Evolutionary conservation across 2,888 invertebrate species (phyloP), one percentile per base, ranked within the genome.

Genomic region (Lymantria monacha): DNA sequence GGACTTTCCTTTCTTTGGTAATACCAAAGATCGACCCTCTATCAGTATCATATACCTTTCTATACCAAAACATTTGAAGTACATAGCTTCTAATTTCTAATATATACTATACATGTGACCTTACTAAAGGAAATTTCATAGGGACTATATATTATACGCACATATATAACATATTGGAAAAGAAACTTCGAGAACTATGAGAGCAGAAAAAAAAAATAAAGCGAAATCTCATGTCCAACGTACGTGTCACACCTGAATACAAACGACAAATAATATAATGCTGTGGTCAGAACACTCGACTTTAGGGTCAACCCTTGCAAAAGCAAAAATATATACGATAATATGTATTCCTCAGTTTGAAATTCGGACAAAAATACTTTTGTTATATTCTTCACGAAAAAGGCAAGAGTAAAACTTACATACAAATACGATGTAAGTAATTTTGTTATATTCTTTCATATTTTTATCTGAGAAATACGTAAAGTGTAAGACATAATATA

Each of bases 161-260:
- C 45, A 49, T 51, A 56, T 22, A 53, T 48, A 53, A 63, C 59
- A 54, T 51, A 58, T 55, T 55, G 46, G 57, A 50, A 50, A 53
- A 53, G 55, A 59, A 69, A 69, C 49, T 59, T 59, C 48, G 49
- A 51, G 56, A 66, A 63, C 61, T 68, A 60, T 58, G 62, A 59
- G 49, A 40, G 53, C 46, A 52, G 64, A 66, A 57, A 57, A 59
- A 76, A 73, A 63, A 65, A 69, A 69, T 61, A 69, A 75, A 80
- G 78, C 77, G 72, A 71, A 78, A 71, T 76, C 71, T 72, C 76
- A 53, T 83, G 79, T 81, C 79, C 74, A 57, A 63, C 66, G 65
- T 70, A 73, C 80, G 76, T 72, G 73, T 64, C 72, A 70, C 69
- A 70, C 59, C 71, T 73, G 85, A 81, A 84, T 85, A 85, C 79